Evolutionary conservation across 2,797 vertebrate genomes (phyloP).

Genomic region (Epinephelus malabaricus): DNA sequence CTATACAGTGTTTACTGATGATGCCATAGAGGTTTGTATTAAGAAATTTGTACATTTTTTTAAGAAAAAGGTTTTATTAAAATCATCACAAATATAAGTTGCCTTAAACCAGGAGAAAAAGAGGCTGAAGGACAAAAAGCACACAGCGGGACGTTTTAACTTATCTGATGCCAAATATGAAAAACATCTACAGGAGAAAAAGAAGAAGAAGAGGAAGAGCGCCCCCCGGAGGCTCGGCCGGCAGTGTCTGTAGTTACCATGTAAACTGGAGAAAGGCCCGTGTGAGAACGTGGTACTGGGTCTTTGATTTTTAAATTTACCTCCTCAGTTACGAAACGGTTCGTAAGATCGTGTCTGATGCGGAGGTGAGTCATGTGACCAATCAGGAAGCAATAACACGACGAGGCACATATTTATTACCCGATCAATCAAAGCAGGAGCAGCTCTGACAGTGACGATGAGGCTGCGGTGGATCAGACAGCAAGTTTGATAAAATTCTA

Average conservation of each 20-base stretch:
- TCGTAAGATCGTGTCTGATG: conserved; percentile 26
- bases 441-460: neutral
- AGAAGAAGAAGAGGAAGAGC: conserved; percentile 6
- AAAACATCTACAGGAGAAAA: conserved; percentile 34
- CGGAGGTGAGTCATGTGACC: conserved; percentile 53
- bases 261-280: conserved; percentile 34
- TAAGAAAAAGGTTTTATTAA: conserved; percentile 93
- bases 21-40: conserved; percentile 96
- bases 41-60: conserved; percentile 93
- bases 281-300: conserved; percentile 39
- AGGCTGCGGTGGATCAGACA: neutral
- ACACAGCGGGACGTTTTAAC: conserved; percentile 64
- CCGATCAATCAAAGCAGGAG: neutral
- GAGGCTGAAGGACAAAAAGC: conserved; percentile 82
- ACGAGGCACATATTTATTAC: conserved; percentile 56
- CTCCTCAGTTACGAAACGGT: conserved; percentile 41
- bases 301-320: conserved; percentile 45
- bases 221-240: conserved; percentile 50
- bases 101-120: conserved; percentile 93
- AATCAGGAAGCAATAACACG: conserved; percentile 38
- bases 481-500: neutral
- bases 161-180: conserved; percentile 90
- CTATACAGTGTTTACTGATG: conserved; percentile 95
- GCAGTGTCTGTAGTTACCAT: conserved; percentile 63
- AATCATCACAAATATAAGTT: conserved; percentile 95